These are phyloP conservation scores for Labeo calbasu DNA, from an alignment of 2,797 vertebrate genomes.

Conservation along the genomic window DNA sequence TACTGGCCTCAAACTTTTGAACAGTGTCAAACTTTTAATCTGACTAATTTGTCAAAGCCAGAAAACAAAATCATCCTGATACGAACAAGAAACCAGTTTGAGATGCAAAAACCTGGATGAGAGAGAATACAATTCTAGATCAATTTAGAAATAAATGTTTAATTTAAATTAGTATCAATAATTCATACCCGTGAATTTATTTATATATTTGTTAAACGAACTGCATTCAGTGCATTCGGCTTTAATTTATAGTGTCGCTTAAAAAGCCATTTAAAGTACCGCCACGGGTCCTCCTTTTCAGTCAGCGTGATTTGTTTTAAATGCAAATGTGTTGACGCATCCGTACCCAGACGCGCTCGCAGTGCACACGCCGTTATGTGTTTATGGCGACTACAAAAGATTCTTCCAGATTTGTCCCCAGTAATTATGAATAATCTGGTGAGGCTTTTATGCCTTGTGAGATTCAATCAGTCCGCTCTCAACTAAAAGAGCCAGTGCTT, in stretches of 20 bases:
- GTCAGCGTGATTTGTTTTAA: slow-evolving; percentile 27
- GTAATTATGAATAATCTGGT: slow-evolving; percentile 59
- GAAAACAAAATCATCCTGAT: not conserved
- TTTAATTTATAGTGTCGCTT: slow-evolving; percentile 16
- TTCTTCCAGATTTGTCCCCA: slow-evolving; percentile 48
- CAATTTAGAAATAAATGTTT: not conserved
- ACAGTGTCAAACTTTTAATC: not conserved
- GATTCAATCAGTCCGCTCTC: slow-evolving; percentile 61
- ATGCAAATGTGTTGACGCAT: slow-evolving; percentile 25
- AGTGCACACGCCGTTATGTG: not conserved
- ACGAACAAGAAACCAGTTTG: not conserved
- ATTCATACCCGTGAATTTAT: not conserved
- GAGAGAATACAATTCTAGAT: slow-evolving; percentile 7
- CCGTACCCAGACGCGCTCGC: slow-evolving; percentile 1
- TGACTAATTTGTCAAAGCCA: not conserved
- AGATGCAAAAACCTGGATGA: not conserved
- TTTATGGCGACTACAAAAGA: slow-evolving; percentile 50
- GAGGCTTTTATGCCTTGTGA: slow-evolving; percentile 57
- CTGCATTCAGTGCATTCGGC: not conserved
- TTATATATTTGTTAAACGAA: not conserved
- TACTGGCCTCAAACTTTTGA: not conserved
- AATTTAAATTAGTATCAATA: not conserved
- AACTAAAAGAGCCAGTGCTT: slow-evolving; percentile 53
- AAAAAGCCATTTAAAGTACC: slow-evolving; percentile 15
- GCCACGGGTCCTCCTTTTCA: not conserved